Base-by-base conservation (phyloP, 2,888 invertebrate genomes). In the Ormyrus thymus region DNA sequence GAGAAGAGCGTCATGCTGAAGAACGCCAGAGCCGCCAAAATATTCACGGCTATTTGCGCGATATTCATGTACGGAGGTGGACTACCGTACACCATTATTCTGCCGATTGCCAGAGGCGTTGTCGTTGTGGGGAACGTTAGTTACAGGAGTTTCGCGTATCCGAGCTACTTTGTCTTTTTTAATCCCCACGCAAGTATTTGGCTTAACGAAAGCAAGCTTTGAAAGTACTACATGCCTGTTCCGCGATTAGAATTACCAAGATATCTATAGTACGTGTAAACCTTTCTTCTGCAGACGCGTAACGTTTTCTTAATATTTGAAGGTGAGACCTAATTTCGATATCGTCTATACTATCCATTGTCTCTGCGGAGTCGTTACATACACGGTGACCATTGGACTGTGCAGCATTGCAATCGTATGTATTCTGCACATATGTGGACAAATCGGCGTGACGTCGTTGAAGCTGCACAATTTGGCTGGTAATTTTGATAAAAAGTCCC, bases 91-190 rank as follows among this genome's bases (percentile, higher is more conserved):
- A 79, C 79, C 4, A 76, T 78, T 1, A 45, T 85, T 0, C 51
- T 86, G 10, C 87, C 87, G 0, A 69, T 86, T 0, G 66, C 80
- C 6, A 58, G 73, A 0, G 82, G 73, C 0, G 77, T 78, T 29
- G 51, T 83, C 0, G 53, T 84, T 2, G 78, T 81, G 0, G 75
- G 82, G 0, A 87, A 86, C 66, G 11, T 82, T 0, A 85, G 84
- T 0, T 66, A 84, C 9, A 74, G 80, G 58, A 81, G 81, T 0
- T 62, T 87, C 0, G 80, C 85, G 0, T 85, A 82, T 13, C 83
- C 86, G 0, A 81, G 84, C 55, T 84, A 86, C 55, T 85, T 85
- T 48, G 65, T 81, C 2, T 65, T 86, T 7, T 84, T 84, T 48
- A 82, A 87, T 68, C 79, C 82, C 0, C 83, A 83, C 62, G 79